These are phyloP conservation scores for Seira ritae DNA, from an alignment of 2,888 invertebrate species.

Conservation along the genomic window DNA sequence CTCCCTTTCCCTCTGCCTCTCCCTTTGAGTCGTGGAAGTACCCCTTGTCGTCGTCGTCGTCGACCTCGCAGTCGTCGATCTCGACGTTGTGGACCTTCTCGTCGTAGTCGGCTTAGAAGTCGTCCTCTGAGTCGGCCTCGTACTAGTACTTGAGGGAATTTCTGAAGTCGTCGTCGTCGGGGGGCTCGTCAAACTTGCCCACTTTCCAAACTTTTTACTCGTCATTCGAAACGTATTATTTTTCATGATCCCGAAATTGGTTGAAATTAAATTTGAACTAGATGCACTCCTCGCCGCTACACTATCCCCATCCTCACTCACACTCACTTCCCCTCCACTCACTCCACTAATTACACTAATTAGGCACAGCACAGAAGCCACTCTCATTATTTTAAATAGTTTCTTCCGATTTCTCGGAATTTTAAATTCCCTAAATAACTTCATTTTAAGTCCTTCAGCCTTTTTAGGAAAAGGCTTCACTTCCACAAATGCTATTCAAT, in stretches of 20 bases:
- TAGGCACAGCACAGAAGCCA: not conserved
- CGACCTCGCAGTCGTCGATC: not conserved
- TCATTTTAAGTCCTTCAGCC: too few species aligned
- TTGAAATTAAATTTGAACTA: constrained; percentile 25
- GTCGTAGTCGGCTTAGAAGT: constrained; percentile 15
- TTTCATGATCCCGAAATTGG: constrained; percentile 45
- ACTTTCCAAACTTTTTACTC: constrained; percentile 18
- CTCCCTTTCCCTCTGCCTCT: not conserved
- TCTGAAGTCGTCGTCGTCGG: constrained; percentile 3
- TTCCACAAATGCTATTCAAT: not conserved
- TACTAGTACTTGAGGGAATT: not conserved
- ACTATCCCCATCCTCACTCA: not conserved
- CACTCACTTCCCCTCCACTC: too few species aligned
- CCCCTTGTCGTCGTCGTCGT: not conserved
- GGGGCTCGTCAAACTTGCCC: not conserved
- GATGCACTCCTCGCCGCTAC: not conserved
- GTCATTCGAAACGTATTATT: constrained; percentile 39
- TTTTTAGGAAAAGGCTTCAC: too few species aligned
- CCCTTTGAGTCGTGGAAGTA: constrained; percentile 9
- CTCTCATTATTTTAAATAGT: not conserved
- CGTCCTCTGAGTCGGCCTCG: not conserved
- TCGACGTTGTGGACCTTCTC: not conserved
- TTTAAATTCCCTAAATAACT: too few species aligned
- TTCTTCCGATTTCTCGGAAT: not conserved
- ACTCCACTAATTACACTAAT: too few species aligned